Evolutionary conservation across 2,888 invertebrate species (phyloP), one percentile per base, ranked within the genome.

Genomic region (Polylopha cassiicola): DNA sequence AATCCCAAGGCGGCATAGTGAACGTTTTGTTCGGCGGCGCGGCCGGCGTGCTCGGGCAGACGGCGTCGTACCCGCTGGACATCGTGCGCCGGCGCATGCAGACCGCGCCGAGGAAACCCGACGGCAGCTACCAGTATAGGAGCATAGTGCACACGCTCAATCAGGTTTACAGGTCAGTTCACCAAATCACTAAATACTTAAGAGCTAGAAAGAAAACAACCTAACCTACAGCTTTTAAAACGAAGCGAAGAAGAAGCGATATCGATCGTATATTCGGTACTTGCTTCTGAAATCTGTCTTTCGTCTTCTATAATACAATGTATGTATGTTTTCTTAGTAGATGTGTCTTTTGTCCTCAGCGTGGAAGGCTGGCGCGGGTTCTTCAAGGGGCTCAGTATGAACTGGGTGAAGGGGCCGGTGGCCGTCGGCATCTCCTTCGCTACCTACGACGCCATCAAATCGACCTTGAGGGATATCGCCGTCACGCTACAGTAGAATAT

Each of bases 351-450:
- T 47, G 37, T 53, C 77, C 78, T 29, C 80, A 95, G 95, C 39
- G 90, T 91, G 51, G 99, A 99, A 75, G 99, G 99, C 14, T 89
- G 89, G 68, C 88, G 90, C 32, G 99, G 99, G 0, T 93, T 98
- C 72, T 99, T 95, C 88, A 99, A 99, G 78, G 99, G 99, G 0
- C 89, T 99, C n/a, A 96, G 95, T 57, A 97, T 99, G 97, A 99
- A 99, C 81, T 99, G 98, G 98, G 92, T 99, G 34, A 95, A 95
- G 71, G 95, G 95, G 0, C 95, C 95, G 4, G 91, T 95, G 33
- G 93, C 95, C 0, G 95, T 94, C 5, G 99, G 99, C 41, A 96
- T 99, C 59, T 98, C 98, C 60, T 99, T 98, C 84, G 94, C 97
- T 2, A 95, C 95, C 0, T 98, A 98, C 76, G 98, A 99, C 75